These are phyloP conservation scores for Ochropleura leucogaster DNA, from an alignment of 2,888 invertebrate genomes.

Conservation along the genomic window DNA sequence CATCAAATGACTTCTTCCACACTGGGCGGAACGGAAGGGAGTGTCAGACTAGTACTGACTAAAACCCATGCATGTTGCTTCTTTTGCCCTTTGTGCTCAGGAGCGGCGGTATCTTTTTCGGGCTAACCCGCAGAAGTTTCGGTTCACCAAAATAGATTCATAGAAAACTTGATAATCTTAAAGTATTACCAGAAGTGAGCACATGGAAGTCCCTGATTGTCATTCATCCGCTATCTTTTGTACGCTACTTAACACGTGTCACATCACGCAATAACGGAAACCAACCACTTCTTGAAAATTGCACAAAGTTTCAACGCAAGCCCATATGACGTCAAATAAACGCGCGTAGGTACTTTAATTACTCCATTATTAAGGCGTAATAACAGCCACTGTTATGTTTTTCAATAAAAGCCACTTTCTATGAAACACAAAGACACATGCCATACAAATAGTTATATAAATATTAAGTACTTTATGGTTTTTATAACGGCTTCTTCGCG, in stretches of 20 bases:
- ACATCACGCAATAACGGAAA: background rate
- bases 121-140: background rate
- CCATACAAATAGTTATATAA: conserved; percentile 35
- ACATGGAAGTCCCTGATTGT: background rate
- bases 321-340: background rate
- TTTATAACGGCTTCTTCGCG: conserved; percentile 43
- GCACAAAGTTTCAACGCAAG: conserved; percentile 1
- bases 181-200: background rate
- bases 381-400: conserved; percentile 18
- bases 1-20: no score
- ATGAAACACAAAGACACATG: conserved; percentile 31
- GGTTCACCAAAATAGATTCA: background rate
- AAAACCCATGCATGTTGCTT: no score
- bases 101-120: no score
- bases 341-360: conserved; percentile 16
- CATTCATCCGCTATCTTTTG: background rate
- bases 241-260: background rate
- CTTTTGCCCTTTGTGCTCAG: no score
- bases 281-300: background rate
- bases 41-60: no score
- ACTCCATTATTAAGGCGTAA: conserved; percentile 15
- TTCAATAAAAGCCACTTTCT: conserved; percentile 24
- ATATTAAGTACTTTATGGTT: conserved; percentile 5
- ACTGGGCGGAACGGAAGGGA: no score
- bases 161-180: background rate